phyloP scores from a whole-genome alignment of 1,140 invertebrate genomes.

The Caenorhabditis latens region DNA sequence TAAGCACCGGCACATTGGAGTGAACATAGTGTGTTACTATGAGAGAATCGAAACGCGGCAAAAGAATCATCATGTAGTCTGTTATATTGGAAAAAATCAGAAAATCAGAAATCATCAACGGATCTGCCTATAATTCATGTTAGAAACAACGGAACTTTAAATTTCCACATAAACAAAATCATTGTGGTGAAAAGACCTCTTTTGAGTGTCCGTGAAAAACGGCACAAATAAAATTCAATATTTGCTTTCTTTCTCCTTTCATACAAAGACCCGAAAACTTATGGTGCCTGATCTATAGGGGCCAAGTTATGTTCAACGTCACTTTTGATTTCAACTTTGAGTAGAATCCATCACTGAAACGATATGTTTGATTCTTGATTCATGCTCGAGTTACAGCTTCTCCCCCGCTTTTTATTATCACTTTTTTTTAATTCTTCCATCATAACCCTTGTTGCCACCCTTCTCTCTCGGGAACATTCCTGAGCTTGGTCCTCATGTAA shows the following conservation, averaged over 20 bases:
- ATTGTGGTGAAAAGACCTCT: background rate
- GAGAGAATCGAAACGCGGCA: background rate
- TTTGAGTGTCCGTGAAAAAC: constrained; percentile 37
- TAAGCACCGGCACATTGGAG: constrained; percentile 16
- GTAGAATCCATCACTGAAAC: too few relatives aligned
- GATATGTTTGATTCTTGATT: too few relatives aligned
- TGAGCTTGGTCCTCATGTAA: background rate
- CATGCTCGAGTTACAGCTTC: too few relatives aligned
- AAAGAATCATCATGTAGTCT: background rate
- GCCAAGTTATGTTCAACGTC: too few relatives aligned
- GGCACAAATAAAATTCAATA: constrained; percentile 26
- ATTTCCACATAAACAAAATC: background rate
- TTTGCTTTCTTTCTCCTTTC: constrained; percentile 9
- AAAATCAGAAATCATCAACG: background rate
- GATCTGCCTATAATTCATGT: background rate
- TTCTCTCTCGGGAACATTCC: background rate
- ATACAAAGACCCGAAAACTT: background rate
- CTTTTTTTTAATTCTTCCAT: background rate
- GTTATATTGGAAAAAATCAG: background rate
- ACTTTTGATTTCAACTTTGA: too few relatives aligned
- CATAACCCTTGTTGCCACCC: background rate
- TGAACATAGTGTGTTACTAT: background rate
- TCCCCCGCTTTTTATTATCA: background rate
- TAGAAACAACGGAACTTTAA: background rate
- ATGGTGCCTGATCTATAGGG: background rate